phyloP scores from a whole-genome alignment of 30 jellyfish, hydroid and myxozoan genomes.

The Rhopilema esculentum region DNA sequence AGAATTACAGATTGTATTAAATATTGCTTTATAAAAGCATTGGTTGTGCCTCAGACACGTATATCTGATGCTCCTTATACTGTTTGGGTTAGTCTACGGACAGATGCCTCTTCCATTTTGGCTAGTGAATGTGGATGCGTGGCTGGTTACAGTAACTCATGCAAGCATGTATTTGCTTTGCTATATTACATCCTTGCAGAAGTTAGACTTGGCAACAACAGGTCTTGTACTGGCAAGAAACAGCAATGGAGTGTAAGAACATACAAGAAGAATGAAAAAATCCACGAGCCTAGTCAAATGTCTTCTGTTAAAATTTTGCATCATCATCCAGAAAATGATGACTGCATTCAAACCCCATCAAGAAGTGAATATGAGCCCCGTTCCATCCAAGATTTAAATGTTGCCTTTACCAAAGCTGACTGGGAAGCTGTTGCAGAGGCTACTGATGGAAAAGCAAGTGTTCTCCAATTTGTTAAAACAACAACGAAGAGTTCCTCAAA shows the following conservation, averaged over 20 bases:
- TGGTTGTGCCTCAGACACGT: conserved; percentile 49
- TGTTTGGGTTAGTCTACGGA: conserved; percentile 61
- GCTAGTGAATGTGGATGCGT: conserved; percentile 47
- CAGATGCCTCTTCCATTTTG: conserved; percentile 26
- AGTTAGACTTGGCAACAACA: conserved; percentile 25
- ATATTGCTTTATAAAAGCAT: conserved; percentile 54
- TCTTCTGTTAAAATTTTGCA: conserved; percentile 15
- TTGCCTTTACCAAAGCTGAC: conserved; percentile 37
- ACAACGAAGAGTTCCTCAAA: conserved; percentile 34
- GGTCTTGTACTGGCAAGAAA: conserved; percentile 34
- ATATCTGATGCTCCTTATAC: conserved; percentile 37
- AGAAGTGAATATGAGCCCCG: conserved; percentile 58
- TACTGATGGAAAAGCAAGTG: conserved; percentile 66
- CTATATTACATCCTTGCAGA: conserved; percentile 22
- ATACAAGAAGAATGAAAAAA: conserved; percentile 7
- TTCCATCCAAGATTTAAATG: conserved; percentile 41
- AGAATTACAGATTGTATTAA: conserved; percentile 11
- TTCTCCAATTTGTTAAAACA: conserved; percentile 47
- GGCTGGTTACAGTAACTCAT: conserved; percentile 23
- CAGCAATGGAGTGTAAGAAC: conserved; percentile 46
- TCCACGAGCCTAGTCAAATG: conserved; percentile 16
- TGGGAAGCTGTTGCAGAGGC: conserved; percentile 59
- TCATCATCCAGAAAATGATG: conserved; percentile 29
- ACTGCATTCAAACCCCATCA: conserved; percentile 32
- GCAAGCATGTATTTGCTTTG: conserved; percentile 39